These are phyloP conservation scores for Drosophila tanythrix DNA, from an alignment of 2,888 invertebrate species.

Conservation along the genomic window DNA sequence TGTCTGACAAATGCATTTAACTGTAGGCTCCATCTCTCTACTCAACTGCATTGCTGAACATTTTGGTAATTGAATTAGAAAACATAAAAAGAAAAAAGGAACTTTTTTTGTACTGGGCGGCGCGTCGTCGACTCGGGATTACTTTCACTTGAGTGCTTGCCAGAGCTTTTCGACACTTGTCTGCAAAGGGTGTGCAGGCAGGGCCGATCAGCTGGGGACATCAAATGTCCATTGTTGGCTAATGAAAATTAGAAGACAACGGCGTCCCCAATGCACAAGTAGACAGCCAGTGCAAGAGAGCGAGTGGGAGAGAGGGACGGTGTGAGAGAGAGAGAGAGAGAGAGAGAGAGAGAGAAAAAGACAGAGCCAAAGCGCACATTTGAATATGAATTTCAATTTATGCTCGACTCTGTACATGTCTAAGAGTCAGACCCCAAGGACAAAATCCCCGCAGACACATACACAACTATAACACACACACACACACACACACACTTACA, in stretches of 20 bases:
- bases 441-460: constrained; percentile 30
- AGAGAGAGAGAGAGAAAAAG: background rate
- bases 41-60: constrained; percentile 32
- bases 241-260: constrained; percentile 71
- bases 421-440: constrained; percentile 67
- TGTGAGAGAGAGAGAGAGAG: background rate
- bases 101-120: constrained; percentile 10
- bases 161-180: constrained; percentile 62
- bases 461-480: constrained; percentile 16
- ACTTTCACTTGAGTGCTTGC: constrained; percentile 75
- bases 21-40: background rate
- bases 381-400: constrained; percentile 79
- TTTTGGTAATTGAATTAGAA: constrained; percentile 70
- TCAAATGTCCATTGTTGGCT: constrained; percentile 60
- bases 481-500: constrained; percentile 15
- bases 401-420: constrained; percentile 65
- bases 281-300: constrained; percentile 16
- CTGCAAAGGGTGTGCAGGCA: constrained; percentile 38
- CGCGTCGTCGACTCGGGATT: constrained; percentile 49
- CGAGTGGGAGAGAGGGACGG: background rate
- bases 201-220: constrained; percentile 50
- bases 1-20: constrained; percentile 24
- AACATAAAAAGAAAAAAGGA: constrained; percentile 42
- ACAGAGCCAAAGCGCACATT: constrained; percentile 25
- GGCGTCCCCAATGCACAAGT: constrained; percentile 58